Conservation (phyloP, 2,888 invertebrate species). For the Leptopilina syphax region DNA sequence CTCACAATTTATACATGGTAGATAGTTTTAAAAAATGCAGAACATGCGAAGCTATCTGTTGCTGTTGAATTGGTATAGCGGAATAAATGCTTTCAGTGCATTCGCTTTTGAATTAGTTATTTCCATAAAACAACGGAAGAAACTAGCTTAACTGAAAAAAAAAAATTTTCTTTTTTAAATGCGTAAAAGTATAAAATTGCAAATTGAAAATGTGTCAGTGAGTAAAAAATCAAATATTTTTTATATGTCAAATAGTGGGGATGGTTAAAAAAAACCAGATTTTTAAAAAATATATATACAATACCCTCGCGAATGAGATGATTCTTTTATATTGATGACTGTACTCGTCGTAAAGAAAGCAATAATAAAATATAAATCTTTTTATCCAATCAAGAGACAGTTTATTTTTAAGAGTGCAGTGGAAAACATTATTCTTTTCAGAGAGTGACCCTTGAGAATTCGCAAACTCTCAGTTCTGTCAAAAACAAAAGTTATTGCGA, state of each 20-base stretch:
- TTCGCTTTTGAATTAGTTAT: constrained; percentile 22
- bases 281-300: not conserved
- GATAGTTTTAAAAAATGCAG: constrained; percentile 12
- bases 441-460: constrained; percentile 16
- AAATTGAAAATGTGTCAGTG: too few relatives aligned
- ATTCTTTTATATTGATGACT: not conserved
- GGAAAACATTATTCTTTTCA: not conserved
- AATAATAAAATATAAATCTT: not conserved
- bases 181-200: too few relatives aligned
- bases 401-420: constrained; percentile 19
- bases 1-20: not conserved
- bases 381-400: not conserved
- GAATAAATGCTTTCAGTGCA: constrained; percentile 20
- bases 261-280: too few relatives aligned
- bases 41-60: constrained; percentile 16
- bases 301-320: not conserved
- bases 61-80: not conserved
- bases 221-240: too few relatives aligned
- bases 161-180: not conserved
- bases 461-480: constrained; percentile 19
- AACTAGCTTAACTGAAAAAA: not conserved
- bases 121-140: constrained; percentile 11
- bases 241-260: too few relatives aligned
- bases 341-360: not conserved
- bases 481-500: constrained; percentile 36